Base-by-base conservation (phyloP, 2,888 invertebrate genomes). In the Teinopalpus imperialis region DNA sequence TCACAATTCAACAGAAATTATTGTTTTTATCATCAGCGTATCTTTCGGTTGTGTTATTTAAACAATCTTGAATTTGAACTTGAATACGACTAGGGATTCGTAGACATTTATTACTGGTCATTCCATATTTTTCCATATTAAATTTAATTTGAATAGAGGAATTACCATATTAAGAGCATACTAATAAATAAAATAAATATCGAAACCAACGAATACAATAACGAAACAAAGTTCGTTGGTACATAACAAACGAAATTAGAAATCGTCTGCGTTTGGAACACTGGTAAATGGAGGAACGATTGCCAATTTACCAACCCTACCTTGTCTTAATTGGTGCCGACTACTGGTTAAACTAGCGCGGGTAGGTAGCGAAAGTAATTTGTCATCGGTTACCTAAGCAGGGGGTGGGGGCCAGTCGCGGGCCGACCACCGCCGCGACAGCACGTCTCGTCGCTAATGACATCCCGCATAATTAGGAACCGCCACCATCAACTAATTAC, bases 331-430 rank as follows among this genome's bases (percentile, higher is more conserved):
- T 87, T 85, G 82, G 75, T 75, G 78, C 69, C 81, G 81, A 82
- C 81, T 81, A 82, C 79, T 75, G 76, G 78, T 74, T 77, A 74
- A 80, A 82, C 83, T 85, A 82, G 71, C 72, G 71, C 63, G 69
- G 73, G 74, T 70, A 74, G 67, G 61, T 72, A 74, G 74, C 71
- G 72, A 78, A 80, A 77, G 81, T 85, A 87, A 88, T 88, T 87
- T 87, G 83, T 86, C 87, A 88, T 86, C 82, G 81, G 85, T 79
- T 82, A 79, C 78, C 81, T 81, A 79, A 80, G 78, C 74, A 77
- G 73, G 69, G 71, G 69, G 65, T 59, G 52, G 58, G 62, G 54
- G 44, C 52, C 51, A 57, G 49, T 64, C 72, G 69, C 66, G 66
- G 51, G 57, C 56, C 62, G 60, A 57, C 66, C 70, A 56, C 61